Evolutionary conservation across 2,888 invertebrate species (phyloP).

Genomic region (Nineta flava): DNA sequence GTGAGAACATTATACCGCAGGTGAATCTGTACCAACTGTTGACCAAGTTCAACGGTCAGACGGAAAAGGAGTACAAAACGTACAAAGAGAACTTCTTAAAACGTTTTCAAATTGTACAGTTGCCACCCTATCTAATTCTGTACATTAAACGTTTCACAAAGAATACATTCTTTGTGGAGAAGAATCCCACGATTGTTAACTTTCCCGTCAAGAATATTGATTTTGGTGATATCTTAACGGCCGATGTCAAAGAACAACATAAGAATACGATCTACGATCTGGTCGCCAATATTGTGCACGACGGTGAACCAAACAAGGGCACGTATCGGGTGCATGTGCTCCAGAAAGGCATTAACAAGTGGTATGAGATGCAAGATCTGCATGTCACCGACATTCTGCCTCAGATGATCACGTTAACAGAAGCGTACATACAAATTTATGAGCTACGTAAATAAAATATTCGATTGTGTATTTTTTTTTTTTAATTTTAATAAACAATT

Average conservation of each 20-base stretch:
- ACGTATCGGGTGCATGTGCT: slow-evolving; percentile 89
- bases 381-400: slow-evolving; percentile 97
- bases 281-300: slow-evolving; percentile 97
- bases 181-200: slow-evolving; percentile 99
- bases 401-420: slow-evolving; percentile 98
- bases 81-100: slow-evolving; percentile 98
- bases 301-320: slow-evolving; percentile 89
- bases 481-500: too few species aligned
- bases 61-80: slow-evolving; percentile 97
- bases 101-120: slow-evolving; percentile 81
- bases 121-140: slow-evolving; percentile 89
- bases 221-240: slow-evolving; percentile 85
- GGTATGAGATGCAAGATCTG: slow-evolving; percentile 84
- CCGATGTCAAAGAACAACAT: slow-evolving; percentile 62
- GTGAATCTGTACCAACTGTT: slow-evolving; percentile 80
- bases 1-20: slow-evolving; percentile 98
- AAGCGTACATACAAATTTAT: slow-evolving; percentile 92
- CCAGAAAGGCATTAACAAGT: slow-evolving; percentile 71
- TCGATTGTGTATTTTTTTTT: too few species aligned
- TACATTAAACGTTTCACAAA: slow-evolving; percentile 97
- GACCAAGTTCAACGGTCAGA: slow-evolving; percentile 89
- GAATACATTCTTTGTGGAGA: slow-evolving; percentile 97
- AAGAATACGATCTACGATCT: slow-evolving; percentile 80
- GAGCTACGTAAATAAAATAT: slow-evolving; percentile 31
- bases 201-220: slow-evolving; percentile 98